phyloP scores from a whole-genome alignment of 2,113 vertebrate species.

The Oncorhynchus gorbuscha region DNA sequence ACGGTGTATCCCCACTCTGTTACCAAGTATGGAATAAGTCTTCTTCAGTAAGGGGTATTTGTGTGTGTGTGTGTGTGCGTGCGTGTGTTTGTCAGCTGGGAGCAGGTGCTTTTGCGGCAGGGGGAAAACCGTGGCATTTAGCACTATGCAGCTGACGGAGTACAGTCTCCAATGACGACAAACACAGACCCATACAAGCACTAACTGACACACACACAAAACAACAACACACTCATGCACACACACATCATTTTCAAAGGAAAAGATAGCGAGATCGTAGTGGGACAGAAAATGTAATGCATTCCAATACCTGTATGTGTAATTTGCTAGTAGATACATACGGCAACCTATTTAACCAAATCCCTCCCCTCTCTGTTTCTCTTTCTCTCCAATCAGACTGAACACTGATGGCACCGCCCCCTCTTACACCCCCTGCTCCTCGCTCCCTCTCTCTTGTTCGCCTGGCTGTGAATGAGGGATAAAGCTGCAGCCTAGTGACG shows the following conservation, averaged over 20 bases:
- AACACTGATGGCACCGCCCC: conserved; percentile 34
- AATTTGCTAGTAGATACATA: conserved; percentile 16
- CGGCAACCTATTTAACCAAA: conserved; percentile 15
- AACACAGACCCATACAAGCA: conserved; percentile 26
- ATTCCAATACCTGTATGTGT: neutral
- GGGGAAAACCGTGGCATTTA: conserved; percentile 68
- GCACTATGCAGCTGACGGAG: conserved; percentile 45
- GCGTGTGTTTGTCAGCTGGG: conserved; percentile 51
- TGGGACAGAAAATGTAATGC: conserved; percentile 2
- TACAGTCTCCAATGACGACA: conserved; percentile 13
- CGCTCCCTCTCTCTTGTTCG: conserved; percentile 10
- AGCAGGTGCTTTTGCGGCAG: conserved; percentile 46
- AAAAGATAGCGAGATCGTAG: neutral
- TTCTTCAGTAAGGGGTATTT: too few species aligned
- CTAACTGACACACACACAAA: conserved; percentile 22
- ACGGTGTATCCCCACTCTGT: too few species aligned
- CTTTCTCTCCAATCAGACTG: conserved; percentile 59
- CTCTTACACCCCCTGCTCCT: conserved; percentile 9
- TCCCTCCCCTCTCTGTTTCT: conserved; percentile 13
- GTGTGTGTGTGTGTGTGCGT: neutral
- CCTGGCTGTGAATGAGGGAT: conserved; percentile 47
- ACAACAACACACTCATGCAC: conserved; percentile 31
- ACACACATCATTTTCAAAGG: conserved; percentile 29
- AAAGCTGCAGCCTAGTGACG: conserved; percentile 48
- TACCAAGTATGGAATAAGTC: too few species aligned